Base-by-base conservation (phyloP, 1,140 invertebrate genomes). In the Drosophila miranda region DNA sequence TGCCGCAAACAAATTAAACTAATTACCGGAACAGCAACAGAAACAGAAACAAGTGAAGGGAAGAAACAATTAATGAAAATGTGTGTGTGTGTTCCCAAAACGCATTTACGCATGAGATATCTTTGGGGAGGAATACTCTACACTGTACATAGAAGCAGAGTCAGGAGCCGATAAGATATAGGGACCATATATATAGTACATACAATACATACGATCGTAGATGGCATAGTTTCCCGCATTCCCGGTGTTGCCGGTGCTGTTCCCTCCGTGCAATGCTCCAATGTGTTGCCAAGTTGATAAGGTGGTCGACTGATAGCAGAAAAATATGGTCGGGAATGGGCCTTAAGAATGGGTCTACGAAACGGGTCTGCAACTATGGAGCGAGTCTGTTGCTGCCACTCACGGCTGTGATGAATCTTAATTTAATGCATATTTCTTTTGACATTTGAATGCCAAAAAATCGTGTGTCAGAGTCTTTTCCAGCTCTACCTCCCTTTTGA, bases 371-470 rank as follows among this genome's bases (percentile, higher is more conserved):
- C 30, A 34, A 11, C 30, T 30, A 2, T 30, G 23, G 8, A 30
- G 28, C 28, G 0, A 7, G 30, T 34, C 30, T 9, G 9, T 11
- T 42, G 58, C 13, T 45, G n/a, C 44, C 44, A 64, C 34, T 63
- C 34, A 48, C 52, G 44, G 41, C 30, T 44, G 48, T 80, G 81
- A 80, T 77, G 58, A 73, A 86, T 84, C 81, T 84, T 86, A 86
- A 86, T 77, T 86, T 69, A 77, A 84, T 84, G 77, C 77, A 86
- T 77, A 77, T 67, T 38, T 60, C 75, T 6, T 38, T 38, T 84
- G 80, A 84, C 81, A 84, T 84, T 84, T 84, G 80, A 81, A 84
- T 86, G 80, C 64, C 73, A 72, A 74, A 77, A 38, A 73, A 55
- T 59, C 54, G 69, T 66, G 54, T 66, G 75, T 63, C 52, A 63